phyloP scores from a whole-genome alignment of 37 sponge, comb jelly and placozoan genomes.

The Ephydatia muelleri region DNA sequence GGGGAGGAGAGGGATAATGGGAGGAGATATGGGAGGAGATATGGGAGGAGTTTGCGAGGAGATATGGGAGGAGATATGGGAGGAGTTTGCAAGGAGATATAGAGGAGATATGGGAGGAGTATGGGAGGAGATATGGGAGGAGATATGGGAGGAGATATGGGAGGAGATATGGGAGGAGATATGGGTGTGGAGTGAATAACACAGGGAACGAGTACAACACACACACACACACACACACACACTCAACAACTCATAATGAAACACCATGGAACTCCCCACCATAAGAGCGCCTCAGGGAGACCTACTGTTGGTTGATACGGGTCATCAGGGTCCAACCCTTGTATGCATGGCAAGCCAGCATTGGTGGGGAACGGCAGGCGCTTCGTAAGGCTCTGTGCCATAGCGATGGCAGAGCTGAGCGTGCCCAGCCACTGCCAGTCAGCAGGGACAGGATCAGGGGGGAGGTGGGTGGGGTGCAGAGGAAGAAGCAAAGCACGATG shows the following conservation, averaged over 20 bases:
- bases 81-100: too few relatives aligned
- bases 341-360: background rate
- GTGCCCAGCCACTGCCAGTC: constrained; percentile 67
- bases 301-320: constrained; percentile 51
- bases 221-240: too few relatives aligned
- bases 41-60: background rate
- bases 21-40: background rate
- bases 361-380: constrained; percentile 23
- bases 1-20: background rate
- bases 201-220: too few relatives aligned
- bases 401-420: constrained; percentile 19
- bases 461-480: constrained; percentile 52
- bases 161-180: too few relatives aligned
- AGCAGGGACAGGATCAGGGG: constrained; percentile 24
- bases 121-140: too few relatives aligned
- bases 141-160: too few relatives aligned
- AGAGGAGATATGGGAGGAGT: too few relatives aligned
- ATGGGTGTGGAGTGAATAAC: too few relatives aligned
- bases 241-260: too few relatives aligned
- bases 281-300: too few relatives aligned
- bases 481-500: constrained; percentile 49
- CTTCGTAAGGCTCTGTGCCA: constrained; percentile 52
- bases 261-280: too few relatives aligned
- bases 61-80: too few relatives aligned
- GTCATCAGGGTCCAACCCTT: background rate